A percentile compares a stretch with the other conserved stretches of the same genome.
Evolutionary conservation across 2,888 invertebrate genomes (phyloP).

Genomic region (Lepeophtheirus nordmannii): DNA sequence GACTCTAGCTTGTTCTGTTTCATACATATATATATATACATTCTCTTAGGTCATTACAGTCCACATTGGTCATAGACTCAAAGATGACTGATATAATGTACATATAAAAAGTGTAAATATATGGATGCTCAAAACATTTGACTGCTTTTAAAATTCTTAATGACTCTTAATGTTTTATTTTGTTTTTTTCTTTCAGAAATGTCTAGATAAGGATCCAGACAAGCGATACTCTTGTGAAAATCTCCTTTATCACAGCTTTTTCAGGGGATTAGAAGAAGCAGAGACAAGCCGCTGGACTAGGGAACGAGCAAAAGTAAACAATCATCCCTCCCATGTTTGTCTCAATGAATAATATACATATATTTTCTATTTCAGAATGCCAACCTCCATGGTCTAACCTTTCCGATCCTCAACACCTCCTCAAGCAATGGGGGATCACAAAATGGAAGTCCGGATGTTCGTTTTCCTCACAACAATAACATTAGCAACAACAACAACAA

Average conservation of each 20-base stretch:
- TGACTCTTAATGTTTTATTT: too few relatives aligned
- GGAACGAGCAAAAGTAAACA: background rate
- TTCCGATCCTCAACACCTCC: background rate
- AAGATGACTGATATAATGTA: too few relatives aligned
- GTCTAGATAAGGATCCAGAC: constrained; percentile 83
- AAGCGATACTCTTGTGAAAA: constrained; percentile 83
- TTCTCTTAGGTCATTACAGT: too few relatives aligned
- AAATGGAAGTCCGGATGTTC: constrained; percentile 9
- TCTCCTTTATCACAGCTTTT: constrained; percentile 72
- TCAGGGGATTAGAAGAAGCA: constrained; percentile 41
- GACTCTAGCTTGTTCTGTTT: too few relatives aligned
- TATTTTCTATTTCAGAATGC: background rate
- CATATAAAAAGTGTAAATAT: too few relatives aligned
- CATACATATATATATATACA: too few relatives aligned
- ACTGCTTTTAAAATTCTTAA: too few relatives aligned
- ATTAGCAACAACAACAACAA: too few relatives aligned
- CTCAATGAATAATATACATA: too few relatives aligned
- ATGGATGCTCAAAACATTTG: too few relatives aligned
- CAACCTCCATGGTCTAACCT: background rate
- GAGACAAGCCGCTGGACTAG: background rate
- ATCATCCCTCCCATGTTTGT: too few relatives aligned
- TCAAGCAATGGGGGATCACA: constrained; percentile 3
- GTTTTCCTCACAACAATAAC: background rate
- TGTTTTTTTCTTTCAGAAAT: constrained; percentile 51
- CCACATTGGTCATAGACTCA: too few relatives aligned